These are phyloP conservation scores for Rapana venosa DNA, from an alignment of 2,888 invertebrate genomes.

Conservation along the genomic window DNA sequence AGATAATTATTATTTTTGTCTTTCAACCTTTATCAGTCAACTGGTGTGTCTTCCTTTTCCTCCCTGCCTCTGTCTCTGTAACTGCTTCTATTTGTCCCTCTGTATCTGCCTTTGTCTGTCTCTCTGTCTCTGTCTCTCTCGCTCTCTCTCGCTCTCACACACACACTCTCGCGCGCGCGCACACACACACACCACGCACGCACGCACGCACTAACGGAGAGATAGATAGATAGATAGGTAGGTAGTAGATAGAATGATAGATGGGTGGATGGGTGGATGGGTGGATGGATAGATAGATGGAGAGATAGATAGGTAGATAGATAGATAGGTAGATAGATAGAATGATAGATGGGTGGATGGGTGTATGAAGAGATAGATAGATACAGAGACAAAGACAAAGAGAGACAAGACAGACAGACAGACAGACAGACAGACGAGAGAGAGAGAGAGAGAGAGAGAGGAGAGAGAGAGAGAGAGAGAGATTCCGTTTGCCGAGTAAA, in stretches of 20 bases:
- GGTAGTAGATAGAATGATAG: background rate
- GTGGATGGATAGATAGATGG: background rate
- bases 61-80: background rate
- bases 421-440: background rate
- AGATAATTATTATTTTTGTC: too few relatives aligned
- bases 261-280: background rate
- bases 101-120: background rate
- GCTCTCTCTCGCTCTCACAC: background rate
- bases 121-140: background rate
- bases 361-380: background rate
- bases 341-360: too few relatives aligned
- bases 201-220: background rate
- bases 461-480: background rate
- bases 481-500: background rate
- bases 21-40: too few relatives aligned
- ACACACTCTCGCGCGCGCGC: background rate
- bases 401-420: background rate
- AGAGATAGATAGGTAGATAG: background rate
- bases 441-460: slow-evolving; percentile 10
- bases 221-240: background rate
- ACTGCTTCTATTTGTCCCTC: background rate
- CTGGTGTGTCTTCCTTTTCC: background rate
- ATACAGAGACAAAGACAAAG: background rate
- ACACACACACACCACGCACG: background rate
- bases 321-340: background rate